Conservation (phyloP, 1,140 invertebrate genomes). For the Micrasema longulum region DNA sequence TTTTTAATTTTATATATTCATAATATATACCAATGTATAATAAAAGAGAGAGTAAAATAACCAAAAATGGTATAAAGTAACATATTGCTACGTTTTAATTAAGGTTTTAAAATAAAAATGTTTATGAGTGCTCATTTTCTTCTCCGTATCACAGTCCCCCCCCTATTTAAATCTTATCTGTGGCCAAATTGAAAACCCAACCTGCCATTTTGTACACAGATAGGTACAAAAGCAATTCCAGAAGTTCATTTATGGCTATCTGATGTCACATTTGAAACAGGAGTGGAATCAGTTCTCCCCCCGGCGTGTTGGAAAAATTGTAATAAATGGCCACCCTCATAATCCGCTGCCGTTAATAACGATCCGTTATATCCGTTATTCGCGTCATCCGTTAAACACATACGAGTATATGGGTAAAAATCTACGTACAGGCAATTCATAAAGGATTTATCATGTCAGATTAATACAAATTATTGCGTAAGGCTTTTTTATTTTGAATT, state of each 20-base stretch:
- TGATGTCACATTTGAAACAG: constrained; percentile 48
- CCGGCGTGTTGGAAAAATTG: constrained; percentile 46
- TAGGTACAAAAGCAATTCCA: constrained; percentile 39
- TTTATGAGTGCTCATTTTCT: no score
- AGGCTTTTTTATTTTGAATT: no score
- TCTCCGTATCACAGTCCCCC: background rate
- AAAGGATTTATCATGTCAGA: no score
- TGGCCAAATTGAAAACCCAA: constrained; percentile 49
- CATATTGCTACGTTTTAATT: no score
- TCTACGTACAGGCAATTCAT: no score
- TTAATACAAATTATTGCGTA: no score
- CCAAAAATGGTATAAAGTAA: no score
- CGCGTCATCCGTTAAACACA: constrained; percentile 49
- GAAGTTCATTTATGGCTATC: constrained; percentile 44
- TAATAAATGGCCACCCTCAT: constrained; percentile 52
- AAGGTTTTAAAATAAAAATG: background rate
- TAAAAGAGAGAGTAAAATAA: no score
- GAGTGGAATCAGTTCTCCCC: constrained; percentile 30
- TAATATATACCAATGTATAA: background rate
- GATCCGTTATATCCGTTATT: constrained; percentile 51
- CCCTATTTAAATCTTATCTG: constrained; percentile 31
- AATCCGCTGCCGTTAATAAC: constrained; percentile 54
- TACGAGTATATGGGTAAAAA: constrained; percentile 17
- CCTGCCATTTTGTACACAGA: constrained; percentile 23
- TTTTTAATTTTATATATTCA: background rate